Base-by-base conservation (phyloP, 1,140 invertebrate genomes). In the Achroia grisella region DNA sequence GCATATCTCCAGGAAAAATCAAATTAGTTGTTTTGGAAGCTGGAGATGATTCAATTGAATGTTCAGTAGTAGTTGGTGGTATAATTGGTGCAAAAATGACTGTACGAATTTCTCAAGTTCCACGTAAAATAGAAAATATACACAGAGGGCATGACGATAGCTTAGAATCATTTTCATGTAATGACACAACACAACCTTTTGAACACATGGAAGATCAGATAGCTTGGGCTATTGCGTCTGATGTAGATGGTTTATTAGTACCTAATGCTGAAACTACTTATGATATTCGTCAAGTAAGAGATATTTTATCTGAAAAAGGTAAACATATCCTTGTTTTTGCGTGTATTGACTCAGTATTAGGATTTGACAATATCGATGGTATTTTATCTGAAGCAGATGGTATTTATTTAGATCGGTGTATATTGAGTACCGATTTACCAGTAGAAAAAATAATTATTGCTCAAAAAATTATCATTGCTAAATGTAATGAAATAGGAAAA, bases 361-460 rank as follows among this genome's bases (percentile, higher is more conserved):
- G 90, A 10, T 82, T 91, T n/a, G 87, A 89, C 64, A 90, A 90
- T 54, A 88, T 92, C 62, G 90, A 91, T 73, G 87, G 88, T 48
- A 90, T 93, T 62, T 76, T 93, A 39, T 66, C 72, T n/a, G 89
- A 84, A 53, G 76, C 87, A 28, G 91, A 93, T 82, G 91, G 91
- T 27, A 86, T 93, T 23, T 92, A 91, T 88, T 85, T 92, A 30
- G 91, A 91, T 45, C 78, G 91, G 46, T 88, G 89, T 45, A 87
- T 92, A 67, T 73, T 93, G 41, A 90, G 90, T 45, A 91, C 91
- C 55, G 91, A 92, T 75, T 91, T 93, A 69, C 91, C 92, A 1
- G 86, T 92, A 33, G 91, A 93, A 75, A 93, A 94, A 81, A 91
- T 94, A 34, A 93, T 94, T 75, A 86, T 94, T 27, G 92, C 92